Evolutionary conservation across 1,140 invertebrate genomes (phyloP), one percentile per base, ranked within the genome.

Genomic region (Aethina tumida): DNA sequence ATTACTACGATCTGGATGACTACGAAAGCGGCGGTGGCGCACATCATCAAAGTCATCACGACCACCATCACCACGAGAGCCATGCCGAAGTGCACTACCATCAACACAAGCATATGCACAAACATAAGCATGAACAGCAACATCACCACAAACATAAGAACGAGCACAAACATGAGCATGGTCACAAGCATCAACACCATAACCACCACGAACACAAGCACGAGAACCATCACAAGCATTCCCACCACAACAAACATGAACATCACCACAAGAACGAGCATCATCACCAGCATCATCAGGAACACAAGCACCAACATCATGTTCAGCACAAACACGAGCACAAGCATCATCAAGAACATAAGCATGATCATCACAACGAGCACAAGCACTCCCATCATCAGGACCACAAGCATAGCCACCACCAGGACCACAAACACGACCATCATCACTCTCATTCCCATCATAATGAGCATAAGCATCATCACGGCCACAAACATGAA

Each of bases 51-150:
- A n/a, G n/a, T n/a, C n/a, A n/a, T n/a, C n/a, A n/a, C n/a, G n/a
- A n/a, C 16, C 26, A 39, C 12, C 20, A 37, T 18, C 26, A 41
- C 19, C 27, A 39, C 14, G 47, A 41, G 26, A 41, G 43, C 19
- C 40, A 47, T 33, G 45, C 40, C 6, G 47, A 50, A 34, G 44
- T 50, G 15, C 47, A 50, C 33, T 50, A 50, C 32, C 47, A 50
- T 27, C 39, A 50, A 34, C 47, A 50, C 25, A 50, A 50, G 36
- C 47, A 50, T 26, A 32, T 50, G 19, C 47, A 50, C 37, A 50
- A 47, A 20, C 47, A 50, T 25, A 38, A 43, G n/a, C 47, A 50
- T 26, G 47, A 50, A 25, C 47, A 50, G 20, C 40, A 50, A 27
- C 47, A 50, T 28, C 27, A 41, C 15, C 47, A 50, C 30, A 33